These are phyloP conservation scores for Spinus pinus DNA, from an alignment of 2,797 vertebrate species.

Conservation along the genomic window DNA sequence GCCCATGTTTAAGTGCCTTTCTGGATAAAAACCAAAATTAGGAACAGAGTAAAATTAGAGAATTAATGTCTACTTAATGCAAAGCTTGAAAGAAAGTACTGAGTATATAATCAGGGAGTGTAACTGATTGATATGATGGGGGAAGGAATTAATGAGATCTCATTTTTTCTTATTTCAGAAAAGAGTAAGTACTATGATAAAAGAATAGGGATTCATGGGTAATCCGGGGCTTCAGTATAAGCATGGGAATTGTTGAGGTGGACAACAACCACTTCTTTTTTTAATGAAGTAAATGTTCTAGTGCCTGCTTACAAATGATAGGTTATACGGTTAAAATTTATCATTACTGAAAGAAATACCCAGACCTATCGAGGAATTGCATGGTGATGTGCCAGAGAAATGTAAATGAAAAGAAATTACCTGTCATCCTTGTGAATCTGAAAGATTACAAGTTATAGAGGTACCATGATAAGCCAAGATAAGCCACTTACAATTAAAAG, in stretches of 20 bases:
- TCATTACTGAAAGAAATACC: background rate
- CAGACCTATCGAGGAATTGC: background rate
- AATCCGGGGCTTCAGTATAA: background rate
- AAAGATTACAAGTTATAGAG: background rate
- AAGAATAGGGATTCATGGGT: background rate
- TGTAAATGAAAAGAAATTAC: background rate
- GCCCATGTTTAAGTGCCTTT: background rate
- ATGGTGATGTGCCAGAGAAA: background rate
- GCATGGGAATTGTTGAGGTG: background rate
- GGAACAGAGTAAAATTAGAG: background rate
- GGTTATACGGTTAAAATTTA: background rate
- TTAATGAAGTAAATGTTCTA: background rate
- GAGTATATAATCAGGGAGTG: background rate
- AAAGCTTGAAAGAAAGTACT: background rate
- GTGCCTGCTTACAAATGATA: background rate
- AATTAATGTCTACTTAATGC: background rate
- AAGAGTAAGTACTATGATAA: background rate
- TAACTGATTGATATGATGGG: background rate
- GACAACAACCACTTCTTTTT: background rate
- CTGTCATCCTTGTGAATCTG: background rate
- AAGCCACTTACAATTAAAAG: background rate
- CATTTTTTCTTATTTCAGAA: background rate
- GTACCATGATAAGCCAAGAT: background rate
- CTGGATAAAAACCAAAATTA: background rate
- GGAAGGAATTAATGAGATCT: background rate